These are phyloP conservation scores for Nyctibius grandis DNA, from an alignment of 2,797 vertebrate species.

Conservation along the genomic window DNA sequence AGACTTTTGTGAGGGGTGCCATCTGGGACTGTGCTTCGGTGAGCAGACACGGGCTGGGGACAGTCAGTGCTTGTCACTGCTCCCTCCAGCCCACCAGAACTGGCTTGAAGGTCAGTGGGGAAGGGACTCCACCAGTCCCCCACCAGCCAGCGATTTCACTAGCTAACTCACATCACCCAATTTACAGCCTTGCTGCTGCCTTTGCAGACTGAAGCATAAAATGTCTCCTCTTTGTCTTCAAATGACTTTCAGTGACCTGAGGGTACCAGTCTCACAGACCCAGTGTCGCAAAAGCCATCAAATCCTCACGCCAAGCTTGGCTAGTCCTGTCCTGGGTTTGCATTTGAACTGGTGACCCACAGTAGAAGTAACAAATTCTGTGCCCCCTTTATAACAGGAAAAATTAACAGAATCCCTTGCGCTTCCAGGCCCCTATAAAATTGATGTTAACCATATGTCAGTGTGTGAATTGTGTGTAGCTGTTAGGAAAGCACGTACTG, in stretches of 20 bases:
- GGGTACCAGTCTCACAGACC: background rate
- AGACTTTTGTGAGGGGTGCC: background rate
- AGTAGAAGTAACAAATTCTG: background rate
- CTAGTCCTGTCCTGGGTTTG: background rate
- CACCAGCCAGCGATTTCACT: background rate
- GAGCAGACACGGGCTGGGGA: background rate
- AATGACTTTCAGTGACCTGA: rapidly evolving
- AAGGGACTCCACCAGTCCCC: background rate
- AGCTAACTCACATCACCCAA: background rate
- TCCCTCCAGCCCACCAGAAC: too few relatives aligned
- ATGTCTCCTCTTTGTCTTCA: background rate
- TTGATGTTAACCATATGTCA: slow-evolving; percentile 13
- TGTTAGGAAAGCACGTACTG: background rate
- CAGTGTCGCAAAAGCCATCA: background rate
- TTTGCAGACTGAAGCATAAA: background rate
- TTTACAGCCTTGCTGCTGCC: background rate
- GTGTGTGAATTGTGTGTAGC: background rate
- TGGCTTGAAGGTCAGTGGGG: background rate
- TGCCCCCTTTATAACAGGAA: background rate
- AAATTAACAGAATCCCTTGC: background rate
- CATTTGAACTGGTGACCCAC: background rate
- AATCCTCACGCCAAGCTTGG: background rate
- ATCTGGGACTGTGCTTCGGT: background rate
- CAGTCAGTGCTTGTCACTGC: background rate
- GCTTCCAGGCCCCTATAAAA: background rate